Evolutionary conservation across 2,888 invertebrate species (phyloP), one percentile per base, ranked within the genome.

Genomic region (Plebejus argus): DNA sequence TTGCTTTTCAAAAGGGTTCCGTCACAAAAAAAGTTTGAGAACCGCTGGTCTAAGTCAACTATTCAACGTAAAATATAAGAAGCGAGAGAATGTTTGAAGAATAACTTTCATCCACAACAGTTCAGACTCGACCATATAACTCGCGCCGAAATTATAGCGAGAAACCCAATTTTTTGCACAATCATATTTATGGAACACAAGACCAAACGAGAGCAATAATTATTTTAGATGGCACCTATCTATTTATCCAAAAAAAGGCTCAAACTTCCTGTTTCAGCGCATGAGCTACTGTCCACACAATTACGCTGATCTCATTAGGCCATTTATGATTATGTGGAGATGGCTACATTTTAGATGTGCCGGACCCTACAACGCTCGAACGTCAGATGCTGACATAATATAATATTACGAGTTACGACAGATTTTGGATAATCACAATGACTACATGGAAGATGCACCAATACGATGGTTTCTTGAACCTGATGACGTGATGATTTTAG

Each of bases 171-270:
- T 53, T 53, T 53, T 53, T 53, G 53, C 18, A 18, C 53, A 53
- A 53, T 53, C 18, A 53, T 53, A 53, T 53, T 39, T 39, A 39
- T 39, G 53, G 53, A 53, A 53, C 53, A 53, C 39, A n/a, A 74
- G 72, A 72, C 18, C 20, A 72, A 10, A 74, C 45, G 20, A 74
- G 12, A 74, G 72, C 72, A 18, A 74, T 74, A 23, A 23, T 45
- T 74, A 45, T 74, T 20, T 39, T 74, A 45, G 72, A 74, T 45
- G 72, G 72, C 20, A 74, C 72, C 39, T 74, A 74, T 74, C 3
- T 49, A 45, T 74, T 20, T 39, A 45, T 45, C 1, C 53, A 53
- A 53, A 53, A 53, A 53, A 53, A 53, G 18, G 53, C 35, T 71
- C 39, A 71, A 71, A 71, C 28, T 71, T 71, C 33, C 39, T 71